phyloP scores from a whole-genome alignment of 2,113 vertebrate genomes.

The Solenodon paradoxus region DNA sequence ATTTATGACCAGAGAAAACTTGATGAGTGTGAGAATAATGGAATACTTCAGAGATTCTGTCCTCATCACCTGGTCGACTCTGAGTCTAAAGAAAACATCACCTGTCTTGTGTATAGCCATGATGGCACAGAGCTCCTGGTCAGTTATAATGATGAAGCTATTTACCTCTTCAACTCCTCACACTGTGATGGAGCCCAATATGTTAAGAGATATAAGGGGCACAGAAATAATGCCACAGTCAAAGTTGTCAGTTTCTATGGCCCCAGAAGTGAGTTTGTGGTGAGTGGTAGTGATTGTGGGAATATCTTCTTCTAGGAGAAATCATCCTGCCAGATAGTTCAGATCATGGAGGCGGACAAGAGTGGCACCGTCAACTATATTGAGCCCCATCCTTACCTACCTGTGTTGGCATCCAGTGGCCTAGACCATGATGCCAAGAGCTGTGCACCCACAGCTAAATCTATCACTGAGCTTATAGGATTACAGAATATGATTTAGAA shows the following conservation, averaged over 20 bases:
- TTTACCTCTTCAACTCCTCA: slow-evolving; percentile 91
- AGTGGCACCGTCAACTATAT: slow-evolving; percentile 92
- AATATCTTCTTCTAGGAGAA: slow-evolving; percentile 98
- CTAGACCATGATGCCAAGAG: slow-evolving; percentile 92
- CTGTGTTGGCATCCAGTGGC: slow-evolving; percentile 90
- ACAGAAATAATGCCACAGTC: slow-evolving; percentile 92
- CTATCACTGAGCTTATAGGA: slow-evolving; percentile 82
- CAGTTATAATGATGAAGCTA: slow-evolving; percentile 95
- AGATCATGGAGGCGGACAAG: slow-evolving; percentile 90
- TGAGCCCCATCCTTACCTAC: slow-evolving; percentile 91
- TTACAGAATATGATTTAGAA: slow-evolving; percentile 91
- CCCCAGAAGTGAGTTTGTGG: slow-evolving; percentile 92
- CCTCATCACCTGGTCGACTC: slow-evolving; percentile 90
- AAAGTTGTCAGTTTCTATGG: slow-evolving; percentile 96
- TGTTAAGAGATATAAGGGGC: slow-evolving; percentile 90
- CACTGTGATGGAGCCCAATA: slow-evolving; percentile 91
- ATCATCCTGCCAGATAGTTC: slow-evolving; percentile 90
- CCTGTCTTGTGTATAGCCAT: slow-evolving; percentile 92
- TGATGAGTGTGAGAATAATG: slow-evolving; percentile 90
- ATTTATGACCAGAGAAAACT: slow-evolving; percentile 96
- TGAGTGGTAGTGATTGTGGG: slow-evolving; percentile 95
- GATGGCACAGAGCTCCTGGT: slow-evolving; percentile 92
- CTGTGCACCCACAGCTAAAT: slow-evolving; percentile 89
- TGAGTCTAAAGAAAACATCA: slow-evolving; percentile 90
- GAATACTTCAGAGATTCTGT: slow-evolving; percentile 93